Evolutionary conservation across 2,113 vertebrate genomes (phyloP), one percentile per base, ranked within the genome.

Genomic region (Pampusana beccarii): DNA sequence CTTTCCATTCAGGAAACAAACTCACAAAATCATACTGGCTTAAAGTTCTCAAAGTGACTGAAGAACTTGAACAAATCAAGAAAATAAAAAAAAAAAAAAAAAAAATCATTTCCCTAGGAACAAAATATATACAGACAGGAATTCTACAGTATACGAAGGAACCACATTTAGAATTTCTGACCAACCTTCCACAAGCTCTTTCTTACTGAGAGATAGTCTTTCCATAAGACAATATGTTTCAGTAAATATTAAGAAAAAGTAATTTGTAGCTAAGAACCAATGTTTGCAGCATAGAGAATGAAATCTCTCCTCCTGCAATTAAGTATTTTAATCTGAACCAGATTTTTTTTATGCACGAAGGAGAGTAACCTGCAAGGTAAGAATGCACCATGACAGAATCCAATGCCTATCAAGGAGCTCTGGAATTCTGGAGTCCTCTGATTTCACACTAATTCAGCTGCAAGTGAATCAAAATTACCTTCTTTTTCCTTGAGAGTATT

Each of bases 401-500:
- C n/a, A 57, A 19, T 0, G 2, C 16, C 17, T 82, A 16, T 29
- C n/a, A 54, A 36, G 17, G 21, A 40, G 25, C 5, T 75, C 23
- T 51, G 53, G 33, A 77, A 78, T 17, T 16, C 25, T n/a, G 36
- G 79, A 56, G 53, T 10, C 42, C 57, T 61, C 23, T 24, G 15
- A 71, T 73, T 87, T 75, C 44, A 72, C 25, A 19, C 13, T 75
- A 86, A 74, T 64, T 79, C 65, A 57, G 64, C n/a, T 29, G 74
- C 40, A 82, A 88, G 36, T 34, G 42, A 81, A 91, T 74, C 12
- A 67, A 66, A 77, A 44, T 88, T 98, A 99, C 99, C 99, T 98
- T 99, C 98, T 80, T 98, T 99, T 87, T 99, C 98, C 88, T 98
- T 98, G 53, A 98, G 98, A 73, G 98, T 95, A 38, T 95, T 98